Conservation (phyloP, 2,888 invertebrate genomes). For the Lithophane socia region DNA sequence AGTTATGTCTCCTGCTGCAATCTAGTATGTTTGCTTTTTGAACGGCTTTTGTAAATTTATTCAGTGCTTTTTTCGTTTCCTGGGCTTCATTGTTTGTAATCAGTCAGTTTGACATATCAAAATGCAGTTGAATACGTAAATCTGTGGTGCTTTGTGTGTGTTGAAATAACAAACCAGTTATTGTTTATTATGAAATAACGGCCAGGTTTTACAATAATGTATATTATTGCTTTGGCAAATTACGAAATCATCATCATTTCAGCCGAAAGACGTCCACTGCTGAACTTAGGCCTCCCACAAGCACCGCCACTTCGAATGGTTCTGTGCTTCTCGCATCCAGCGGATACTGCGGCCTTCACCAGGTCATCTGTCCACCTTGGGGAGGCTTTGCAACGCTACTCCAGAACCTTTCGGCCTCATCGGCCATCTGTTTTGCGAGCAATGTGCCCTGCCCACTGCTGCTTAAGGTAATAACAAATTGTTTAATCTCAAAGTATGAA, state of each 20-base stretch:
- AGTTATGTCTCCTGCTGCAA: slow-evolving; percentile 18
- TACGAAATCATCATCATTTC: neutral
- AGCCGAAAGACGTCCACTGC: too few species aligned
- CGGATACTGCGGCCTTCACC: too few species aligned
- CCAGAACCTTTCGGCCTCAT: too few species aligned
- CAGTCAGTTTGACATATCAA: slow-evolving; percentile 41
- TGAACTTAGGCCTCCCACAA: too few species aligned
- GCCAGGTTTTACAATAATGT: neutral
- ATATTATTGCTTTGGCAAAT: neutral
- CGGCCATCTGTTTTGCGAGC: too few species aligned
- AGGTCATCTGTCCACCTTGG: too few species aligned
- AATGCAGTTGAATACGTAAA: slow-evolving; percentile 22
- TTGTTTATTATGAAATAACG: neutral
- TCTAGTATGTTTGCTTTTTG: slow-evolving; percentile 21
- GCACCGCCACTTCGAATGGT: too few species aligned
- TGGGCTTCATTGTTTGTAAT: slow-evolving; percentile 19
- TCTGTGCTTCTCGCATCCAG: too few species aligned
- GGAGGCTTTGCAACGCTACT: too few species aligned
- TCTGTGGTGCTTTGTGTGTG: slow-evolving; percentile 7
- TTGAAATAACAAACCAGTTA: neutral
- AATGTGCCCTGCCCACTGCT: too few species aligned
- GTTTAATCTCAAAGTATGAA: neutral
- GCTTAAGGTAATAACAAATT: neutral
- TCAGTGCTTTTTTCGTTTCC: slow-evolving; percentile 25
- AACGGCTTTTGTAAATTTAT: slow-evolving; percentile 42